A percentile compares a stretch with the other conserved stretches of the same genome.
Evolutionary conservation across 2,113 vertebrate genomes (phyloP).

Genomic region (Chitala chitala): DNA sequence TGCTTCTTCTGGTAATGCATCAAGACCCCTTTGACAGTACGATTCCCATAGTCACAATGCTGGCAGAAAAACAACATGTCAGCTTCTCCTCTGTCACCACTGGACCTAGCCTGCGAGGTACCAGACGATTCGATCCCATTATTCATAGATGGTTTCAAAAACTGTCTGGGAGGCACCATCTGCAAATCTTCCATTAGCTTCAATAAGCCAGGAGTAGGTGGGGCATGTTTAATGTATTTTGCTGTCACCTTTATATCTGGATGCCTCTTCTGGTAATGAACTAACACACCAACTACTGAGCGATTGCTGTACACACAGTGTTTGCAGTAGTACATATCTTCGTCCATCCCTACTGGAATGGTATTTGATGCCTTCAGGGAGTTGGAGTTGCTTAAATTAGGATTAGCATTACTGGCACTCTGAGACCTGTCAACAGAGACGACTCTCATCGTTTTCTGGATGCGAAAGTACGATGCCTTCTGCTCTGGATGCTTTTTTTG

Average conservation of each 20-base stretch:
- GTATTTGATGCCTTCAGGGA: slow-evolving; percentile 71
- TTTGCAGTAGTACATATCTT: slow-evolving; percentile 93
- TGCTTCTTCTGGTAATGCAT: slow-evolving; percentile 83
- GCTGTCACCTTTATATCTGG: slow-evolving; percentile 97
- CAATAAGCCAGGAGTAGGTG: slow-evolving; percentile 84
- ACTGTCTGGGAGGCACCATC: slow-evolving; percentile 70
- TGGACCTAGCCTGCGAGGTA: slow-evolving; percentile 37
- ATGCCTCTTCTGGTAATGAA: slow-evolving; percentile 97
- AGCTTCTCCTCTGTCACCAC: slow-evolving; percentile 51
- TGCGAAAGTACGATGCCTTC: slow-evolving; percentile 89
- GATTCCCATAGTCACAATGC: slow-evolving; percentile 74
- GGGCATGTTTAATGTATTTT: slow-evolving; percentile 93
- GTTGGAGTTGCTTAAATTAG: slow-evolving; percentile 67
- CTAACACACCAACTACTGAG: slow-evolving; percentile 93
- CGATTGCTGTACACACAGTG: slow-evolving; percentile 97
- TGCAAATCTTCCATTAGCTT: slow-evolving; percentile 79
- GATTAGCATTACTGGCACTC: slow-evolving; percentile 71
- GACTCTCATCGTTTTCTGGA: slow-evolving; percentile 95
- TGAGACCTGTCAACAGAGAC: slow-evolving; percentile 82
- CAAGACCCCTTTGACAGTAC: slow-evolving; percentile 73
- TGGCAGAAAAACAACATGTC: slow-evolving; percentile 75
- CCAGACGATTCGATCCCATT: slow-evolving; percentile 51
- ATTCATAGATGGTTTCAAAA: slow-evolving; percentile 72
- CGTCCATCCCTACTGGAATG: slow-evolving; percentile 65
- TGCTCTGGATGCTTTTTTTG: slow-evolving; percentile 80